Evolutionary conservation across 1,140 invertebrate genomes (phyloP).

Genomic region (Drosophila eugracilis): DNA sequence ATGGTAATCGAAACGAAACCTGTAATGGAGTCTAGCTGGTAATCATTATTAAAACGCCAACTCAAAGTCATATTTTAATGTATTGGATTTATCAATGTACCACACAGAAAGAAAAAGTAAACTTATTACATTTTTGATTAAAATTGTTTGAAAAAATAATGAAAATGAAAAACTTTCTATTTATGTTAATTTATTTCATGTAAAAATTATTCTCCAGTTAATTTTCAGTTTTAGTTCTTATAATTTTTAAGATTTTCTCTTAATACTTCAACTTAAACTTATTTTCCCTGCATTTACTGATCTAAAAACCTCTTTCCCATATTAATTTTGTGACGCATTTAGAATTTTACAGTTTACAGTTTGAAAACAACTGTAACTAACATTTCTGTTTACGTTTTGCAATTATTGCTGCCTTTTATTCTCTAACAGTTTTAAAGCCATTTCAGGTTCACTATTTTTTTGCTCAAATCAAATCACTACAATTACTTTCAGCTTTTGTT

Average conservation of each 20-base stretch:
- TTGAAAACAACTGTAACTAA: neutral
- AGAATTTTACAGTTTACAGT: neutral
- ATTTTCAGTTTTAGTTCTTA: too few species aligned
- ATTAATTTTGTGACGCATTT: slow-evolving; percentile 6
- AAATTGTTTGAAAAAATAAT: neutral
- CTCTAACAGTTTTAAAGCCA: slow-evolving; percentile 44
- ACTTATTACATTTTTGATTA: neutral
- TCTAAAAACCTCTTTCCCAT: neutral
- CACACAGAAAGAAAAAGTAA: neutral
- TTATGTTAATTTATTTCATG: too few species aligned
- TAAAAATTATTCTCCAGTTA: too few species aligned
- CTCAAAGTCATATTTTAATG: neutral
- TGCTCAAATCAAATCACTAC: slow-evolving; percentile 30
- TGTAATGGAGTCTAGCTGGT: neutral
- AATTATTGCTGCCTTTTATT: slow-evolving; percentile 13
- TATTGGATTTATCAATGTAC: neutral
- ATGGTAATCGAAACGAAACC: slow-evolving; percentile 18
- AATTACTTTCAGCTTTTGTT: slow-evolving; percentile 61
- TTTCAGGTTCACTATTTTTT: slow-evolving; percentile 24
- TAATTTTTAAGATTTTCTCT: too few species aligned
- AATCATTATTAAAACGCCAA: slow-evolving; percentile 13
- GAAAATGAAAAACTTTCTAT: neutral
- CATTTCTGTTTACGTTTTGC: neutral
- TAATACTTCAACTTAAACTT: neutral
- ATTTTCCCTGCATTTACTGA: neutral